Conservation (phyloP, 2,888 invertebrate genomes). For the Pteria penguin region DNA sequence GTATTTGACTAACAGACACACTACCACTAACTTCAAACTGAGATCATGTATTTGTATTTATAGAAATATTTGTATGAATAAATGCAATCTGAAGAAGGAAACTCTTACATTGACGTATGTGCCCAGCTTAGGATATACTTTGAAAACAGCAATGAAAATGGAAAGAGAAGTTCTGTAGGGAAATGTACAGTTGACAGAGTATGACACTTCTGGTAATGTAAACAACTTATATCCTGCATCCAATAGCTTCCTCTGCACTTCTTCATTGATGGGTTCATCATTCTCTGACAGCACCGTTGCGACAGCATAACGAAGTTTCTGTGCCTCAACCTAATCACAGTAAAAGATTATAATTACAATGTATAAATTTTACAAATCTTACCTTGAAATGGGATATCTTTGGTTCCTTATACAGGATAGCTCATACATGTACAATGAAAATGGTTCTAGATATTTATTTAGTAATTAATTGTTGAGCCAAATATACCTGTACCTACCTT, state of each 20-base stretch:
- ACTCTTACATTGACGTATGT: slow-evolving; percentile 79
- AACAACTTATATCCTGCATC: slow-evolving; percentile 78
- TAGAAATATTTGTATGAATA: too few species aligned
- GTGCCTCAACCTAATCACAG: slow-evolving; percentile 71
- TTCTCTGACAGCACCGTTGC: slow-evolving; percentile 78
- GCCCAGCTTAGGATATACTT: slow-evolving; percentile 80
- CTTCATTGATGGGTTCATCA: slow-evolving; percentile 56
- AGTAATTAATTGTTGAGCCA: too few species aligned
- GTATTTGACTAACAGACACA: too few species aligned
- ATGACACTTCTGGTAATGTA: slow-evolving; percentile 78
- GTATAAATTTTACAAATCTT: neutral
- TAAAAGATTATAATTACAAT: neutral
- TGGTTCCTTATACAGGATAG: too few species aligned
- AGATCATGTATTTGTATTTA: too few species aligned
- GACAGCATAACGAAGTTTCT: slow-evolving; percentile 79
- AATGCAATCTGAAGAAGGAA: too few species aligned
- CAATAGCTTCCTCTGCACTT: slow-evolving; percentile 62
- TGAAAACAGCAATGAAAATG: slow-evolving; percentile 79
- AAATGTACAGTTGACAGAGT: slow-evolving; percentile 80
- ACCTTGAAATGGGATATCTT: too few species aligned
- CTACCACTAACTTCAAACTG: too few species aligned
- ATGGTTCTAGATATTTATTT: too few species aligned
- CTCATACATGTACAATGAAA: too few species aligned
- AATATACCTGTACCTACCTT: too few species aligned
- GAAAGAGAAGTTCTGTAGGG: slow-evolving; percentile 80